Conservation (phyloP, 2,797 vertebrate genomes). For the Buphagus erythrorhynchus region DNA sequence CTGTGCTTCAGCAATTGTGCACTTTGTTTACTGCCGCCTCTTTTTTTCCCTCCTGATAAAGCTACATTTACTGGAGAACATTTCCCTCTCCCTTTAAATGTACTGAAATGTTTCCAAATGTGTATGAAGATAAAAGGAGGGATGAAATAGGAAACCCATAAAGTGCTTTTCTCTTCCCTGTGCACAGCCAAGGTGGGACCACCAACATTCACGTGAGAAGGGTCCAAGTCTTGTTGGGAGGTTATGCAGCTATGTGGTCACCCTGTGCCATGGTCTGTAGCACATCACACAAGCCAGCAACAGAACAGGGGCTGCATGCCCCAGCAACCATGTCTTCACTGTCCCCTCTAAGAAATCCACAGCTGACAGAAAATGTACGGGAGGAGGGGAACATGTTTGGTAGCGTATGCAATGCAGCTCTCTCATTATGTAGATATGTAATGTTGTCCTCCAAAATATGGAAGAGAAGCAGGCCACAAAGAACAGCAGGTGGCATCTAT, state of each 20-base stretch:
- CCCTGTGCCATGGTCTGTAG: not conserved
- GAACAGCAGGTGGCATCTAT: not conserved
- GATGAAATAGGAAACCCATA: constrained; percentile 19
- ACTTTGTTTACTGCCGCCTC: not conserved
- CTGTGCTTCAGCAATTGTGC: not conserved
- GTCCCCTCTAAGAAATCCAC: not conserved
- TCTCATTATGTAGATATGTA: not conserved
- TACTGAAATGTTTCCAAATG: not conserved
- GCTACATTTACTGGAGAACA: not conserved
- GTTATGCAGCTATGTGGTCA: not conserved
- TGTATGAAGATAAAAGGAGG: not conserved
- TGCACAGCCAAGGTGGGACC: not conserved
- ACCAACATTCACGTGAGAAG: not conserved
- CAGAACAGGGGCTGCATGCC: not conserved
- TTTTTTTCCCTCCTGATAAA: not conserved
- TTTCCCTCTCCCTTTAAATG: not conserved
- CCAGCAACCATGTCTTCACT: not conserved
- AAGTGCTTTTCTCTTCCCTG: not conserved
- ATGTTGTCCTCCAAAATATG: not conserved
- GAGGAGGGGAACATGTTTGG: not conserved
- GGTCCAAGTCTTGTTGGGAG: not conserved
- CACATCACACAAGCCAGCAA: fast-evolving
- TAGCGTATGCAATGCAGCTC: not conserved
- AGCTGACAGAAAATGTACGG: not conserved
- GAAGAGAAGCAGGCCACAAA: not conserved